These are phyloP conservation scores for Rhineura floridana DNA, from an alignment of 2,113 vertebrate genomes.

Conservation along the genomic window DNA sequence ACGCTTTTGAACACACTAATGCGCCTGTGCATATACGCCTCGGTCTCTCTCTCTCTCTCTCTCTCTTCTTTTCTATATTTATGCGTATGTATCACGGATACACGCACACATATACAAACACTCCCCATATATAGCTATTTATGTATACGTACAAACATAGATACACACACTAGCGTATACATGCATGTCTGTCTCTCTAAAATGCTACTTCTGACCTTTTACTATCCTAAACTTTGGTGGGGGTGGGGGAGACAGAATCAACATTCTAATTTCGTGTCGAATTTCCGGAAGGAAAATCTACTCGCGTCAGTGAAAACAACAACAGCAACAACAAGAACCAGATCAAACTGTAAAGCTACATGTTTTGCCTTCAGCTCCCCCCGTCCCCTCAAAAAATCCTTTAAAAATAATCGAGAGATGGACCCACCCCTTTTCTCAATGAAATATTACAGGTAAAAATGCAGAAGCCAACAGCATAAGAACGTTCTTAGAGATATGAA, in stretches of 20 bases:
- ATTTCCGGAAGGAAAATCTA: background rate
- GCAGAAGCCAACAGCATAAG: background rate
- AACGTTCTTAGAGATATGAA: background rate
- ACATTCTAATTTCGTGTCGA: background rate
- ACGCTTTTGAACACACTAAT: background rate
- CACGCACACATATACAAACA: too few relatives aligned
- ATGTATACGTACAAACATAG: background rate
- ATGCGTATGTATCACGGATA: background rate
- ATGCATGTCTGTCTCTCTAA: background rate
- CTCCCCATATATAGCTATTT: background rate
- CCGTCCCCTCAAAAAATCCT: too few relatives aligned
- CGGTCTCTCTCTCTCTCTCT: background rate
- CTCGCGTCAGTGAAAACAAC: background rate
- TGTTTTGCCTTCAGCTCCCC: background rate
- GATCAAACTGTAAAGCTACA: background rate
- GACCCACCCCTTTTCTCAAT: background rate
- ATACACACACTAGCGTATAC: background rate
- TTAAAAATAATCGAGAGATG: too few relatives aligned
- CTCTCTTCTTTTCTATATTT: background rate
- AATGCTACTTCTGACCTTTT: background rate
- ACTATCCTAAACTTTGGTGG: too few relatives aligned
- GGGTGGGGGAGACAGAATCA: background rate
- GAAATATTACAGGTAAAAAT: background rate
- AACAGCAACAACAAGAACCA: background rate
- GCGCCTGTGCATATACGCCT: slow-evolving; percentile 13